Evolutionary conservation across 2,797 vertebrate genomes (phyloP), one percentile per base, ranked within the genome.

Genomic region (Melanotaenia maccullochi): DNA sequence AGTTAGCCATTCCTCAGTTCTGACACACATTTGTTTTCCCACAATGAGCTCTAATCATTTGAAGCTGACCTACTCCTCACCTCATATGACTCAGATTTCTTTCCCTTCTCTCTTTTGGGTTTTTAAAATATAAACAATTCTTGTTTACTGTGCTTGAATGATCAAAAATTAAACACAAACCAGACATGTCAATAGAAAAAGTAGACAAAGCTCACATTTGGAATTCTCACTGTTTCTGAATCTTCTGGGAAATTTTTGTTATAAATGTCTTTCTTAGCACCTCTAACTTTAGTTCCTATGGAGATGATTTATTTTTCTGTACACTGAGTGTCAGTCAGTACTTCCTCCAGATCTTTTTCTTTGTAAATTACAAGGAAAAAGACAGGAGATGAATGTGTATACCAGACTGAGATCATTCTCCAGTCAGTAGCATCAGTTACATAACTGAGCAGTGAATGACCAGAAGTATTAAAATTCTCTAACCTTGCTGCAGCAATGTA

Each of bases 281-380:
- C 86, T 86, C 83, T 86, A 79, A 90, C 84, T 83, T 93, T 94
- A 66, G 95, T 89, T 79, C 97, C 97, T 70, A 98, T 90, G 91
- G 99, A 98, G 89, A 98, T 86, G 96, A 97, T 90, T 97, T 97
- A 91, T 95, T 98, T 91, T 96, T 97, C 79, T 96, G 96, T 0
- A 96, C 98, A 87, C 99, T 99, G 93, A 96, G 97, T 11, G 98
- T 99, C 84, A 99, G 98, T 99, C 84, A 99, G 92, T 47, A 99
- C 94, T 83, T 99, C 96, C 79, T 99, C 98, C 88, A 99, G 90
- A 84, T 98, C 96, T 42, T 85, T 93, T 94, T 99, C 98, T 92
- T 97, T 99, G 89, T 81, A 87, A 84, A 76, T 61, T 51, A 56
- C 69, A 73, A 83, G 44, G 22, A 28, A 64, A 60, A 61, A 47